Conservation (phyloP, 64 coral and sea anemone species). For the Pachyseris speciosa region DNA sequence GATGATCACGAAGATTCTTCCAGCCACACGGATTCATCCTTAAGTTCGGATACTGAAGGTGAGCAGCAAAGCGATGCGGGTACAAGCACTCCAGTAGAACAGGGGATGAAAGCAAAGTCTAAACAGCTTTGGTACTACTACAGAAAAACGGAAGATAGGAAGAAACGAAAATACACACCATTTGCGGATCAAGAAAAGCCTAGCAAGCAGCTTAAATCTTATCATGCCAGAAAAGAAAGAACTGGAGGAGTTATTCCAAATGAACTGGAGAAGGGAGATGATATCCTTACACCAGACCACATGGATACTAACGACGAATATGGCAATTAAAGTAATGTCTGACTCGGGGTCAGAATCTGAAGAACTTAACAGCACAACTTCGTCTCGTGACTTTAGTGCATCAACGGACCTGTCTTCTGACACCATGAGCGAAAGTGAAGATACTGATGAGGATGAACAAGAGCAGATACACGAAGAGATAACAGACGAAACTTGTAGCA, state of each 20-base stretch:
- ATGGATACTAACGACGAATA: not conserved
- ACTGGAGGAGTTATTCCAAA: not conserved
- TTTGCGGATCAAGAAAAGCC: constrained; percentile 35
- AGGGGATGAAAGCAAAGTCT: not conserved
- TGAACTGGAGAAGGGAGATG: no score
- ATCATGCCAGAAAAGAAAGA: constrained; percentile 14
- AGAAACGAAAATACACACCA: constrained; percentile 8
- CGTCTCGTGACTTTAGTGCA: not conserved
- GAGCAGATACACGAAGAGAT: not conserved
- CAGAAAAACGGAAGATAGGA: constrained; percentile 8
- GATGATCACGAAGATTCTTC: not conserved
- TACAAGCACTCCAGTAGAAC: not conserved
- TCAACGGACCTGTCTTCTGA: not conserved
- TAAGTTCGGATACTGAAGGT: not conserved
- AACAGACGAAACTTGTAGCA: not conserved
- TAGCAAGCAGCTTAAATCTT: constrained; percentile 28
- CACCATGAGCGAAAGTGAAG: not conserved
- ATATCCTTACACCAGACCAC: not conserved
- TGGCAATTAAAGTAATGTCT: not conserved
- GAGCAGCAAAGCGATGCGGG: not conserved
- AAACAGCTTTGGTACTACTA: constrained; percentile 31
- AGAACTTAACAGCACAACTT: not conserved
- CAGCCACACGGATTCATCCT: not conserved
- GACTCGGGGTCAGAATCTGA: not conserved
- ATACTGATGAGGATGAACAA: not conserved